Base-by-base conservation (phyloP, 2,113 vertebrate genomes). In the Notothenia rossii region DNA sequence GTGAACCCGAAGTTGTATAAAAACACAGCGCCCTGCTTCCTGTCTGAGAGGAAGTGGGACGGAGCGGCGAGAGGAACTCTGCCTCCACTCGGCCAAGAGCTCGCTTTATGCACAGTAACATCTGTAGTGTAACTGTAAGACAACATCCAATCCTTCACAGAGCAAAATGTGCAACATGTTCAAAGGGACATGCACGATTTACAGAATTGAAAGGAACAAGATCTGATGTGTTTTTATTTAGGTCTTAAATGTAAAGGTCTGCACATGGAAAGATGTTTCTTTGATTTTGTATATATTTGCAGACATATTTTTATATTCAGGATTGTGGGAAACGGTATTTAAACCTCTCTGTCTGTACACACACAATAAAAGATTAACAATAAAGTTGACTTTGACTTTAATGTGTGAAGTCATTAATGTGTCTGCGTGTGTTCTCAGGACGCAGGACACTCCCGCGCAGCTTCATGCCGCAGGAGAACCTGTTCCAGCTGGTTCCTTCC, bases 381-480 rank as follows among this genome's bases (percentile, higher is more conserved):
- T 29, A 29, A 29, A 29, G 29, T 29, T 29, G 29, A 3, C 29
- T 29, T 29, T 29, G 9, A 2, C 33, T 5, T 20, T 15, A 36
- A 7, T 36, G 50, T 40, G 18, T 63, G 0, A 55, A 72, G 75
- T 50, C 58, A 63, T 65, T 66, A 75, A 81, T 56, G n/a, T 59
- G 68, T 72, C 72, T 17, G 8, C 25, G 1, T 86, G 74, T 82
- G 65, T 86, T 63, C 69, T 0, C 87, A 98, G 97, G 97, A 73
- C 92, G 97, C 4, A 96, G 96, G 83, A 98, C 97, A 4, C 97
- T 97, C 81, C 97, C 97, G 0, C 95, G 97, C 76, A 97, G 96
- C 90, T 98, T 97, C 65, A 95, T 96, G 91, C 96, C 96, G 0
- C 96, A 96, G 81, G 96, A 97, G 89, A 97, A 96, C 85, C 93